Evolutionary conservation across 37 sponge, comb jelly and placozoan species (phyloP).

Genomic region (Spongilla lacustris): DNA sequence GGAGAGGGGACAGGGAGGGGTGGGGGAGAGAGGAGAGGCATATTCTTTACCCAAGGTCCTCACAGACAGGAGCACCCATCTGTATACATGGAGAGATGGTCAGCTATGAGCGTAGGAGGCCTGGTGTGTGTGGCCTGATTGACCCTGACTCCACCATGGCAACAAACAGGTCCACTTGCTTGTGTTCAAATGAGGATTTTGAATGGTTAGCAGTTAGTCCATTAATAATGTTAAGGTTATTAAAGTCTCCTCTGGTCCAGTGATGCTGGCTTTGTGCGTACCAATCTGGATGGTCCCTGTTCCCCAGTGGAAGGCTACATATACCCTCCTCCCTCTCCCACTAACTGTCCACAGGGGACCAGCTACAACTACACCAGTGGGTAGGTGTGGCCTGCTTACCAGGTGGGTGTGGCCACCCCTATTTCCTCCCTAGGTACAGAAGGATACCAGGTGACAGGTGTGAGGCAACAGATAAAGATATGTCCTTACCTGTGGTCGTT

Average conservation of each 20-base stretch:
- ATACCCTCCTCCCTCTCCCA: slow-evolving; percentile 50
- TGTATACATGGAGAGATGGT: slow-evolving; percentile 76
- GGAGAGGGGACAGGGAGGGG: no score
- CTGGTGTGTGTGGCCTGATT: slow-evolving; percentile 63
- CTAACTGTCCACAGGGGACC: slow-evolving; percentile 64
- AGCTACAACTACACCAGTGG: slow-evolving; percentile 67
- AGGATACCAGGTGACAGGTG: slow-evolving; percentile 69
- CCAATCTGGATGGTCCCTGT: slow-evolving; percentile 57
- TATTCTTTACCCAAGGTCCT: no score
- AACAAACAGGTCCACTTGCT: slow-evolving; percentile 46
- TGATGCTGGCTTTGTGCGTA: slow-evolving; percentile 81
- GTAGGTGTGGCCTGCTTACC: slow-evolving; percentile 34
- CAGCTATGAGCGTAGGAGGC: slow-evolving; percentile 62
- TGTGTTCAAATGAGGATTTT: slow-evolving; percentile 76
- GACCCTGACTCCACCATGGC: slow-evolving; percentile 51
- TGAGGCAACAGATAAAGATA: not conserved
- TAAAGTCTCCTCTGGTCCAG: slow-evolving; percentile 29
- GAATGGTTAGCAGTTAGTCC: slow-evolving; percentile 56
- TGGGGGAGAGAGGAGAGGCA: no score
- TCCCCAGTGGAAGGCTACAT: slow-evolving; percentile 24
- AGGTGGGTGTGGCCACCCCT: not conserved
- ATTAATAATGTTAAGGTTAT: not conserved
- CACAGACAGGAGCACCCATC: not conserved
- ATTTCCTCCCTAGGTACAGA: slow-evolving; percentile 53
- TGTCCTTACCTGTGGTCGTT: not conserved